phyloP scores from a whole-genome alignment of 1,140 invertebrate species.

The Hypothenemus hampei region DNA sequence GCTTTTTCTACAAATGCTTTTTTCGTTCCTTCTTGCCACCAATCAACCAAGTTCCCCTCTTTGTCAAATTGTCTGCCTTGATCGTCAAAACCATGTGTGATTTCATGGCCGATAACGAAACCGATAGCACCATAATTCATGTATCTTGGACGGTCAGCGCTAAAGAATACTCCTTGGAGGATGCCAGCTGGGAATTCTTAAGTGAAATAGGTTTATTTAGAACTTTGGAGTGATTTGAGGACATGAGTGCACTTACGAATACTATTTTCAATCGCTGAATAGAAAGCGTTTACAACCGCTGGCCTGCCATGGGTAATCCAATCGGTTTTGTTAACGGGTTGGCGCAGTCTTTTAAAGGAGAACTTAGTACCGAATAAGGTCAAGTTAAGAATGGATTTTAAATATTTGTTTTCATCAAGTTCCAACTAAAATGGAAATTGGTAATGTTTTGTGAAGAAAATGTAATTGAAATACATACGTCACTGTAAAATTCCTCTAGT shows the following conservation, averaged over 20 bases:
- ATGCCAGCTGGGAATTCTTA: slow-evolving; percentile 72
- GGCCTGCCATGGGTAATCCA: slow-evolving; percentile 62
- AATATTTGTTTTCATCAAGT: slow-evolving; percentile 50
- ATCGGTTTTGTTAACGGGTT: slow-evolving; percentile 62
- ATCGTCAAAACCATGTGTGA: slow-evolving; percentile 74
- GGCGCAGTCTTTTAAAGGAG: slow-evolving; percentile 55
- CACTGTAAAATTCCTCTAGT: slow-evolving; percentile 50
- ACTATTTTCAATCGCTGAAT: slow-evolving; percentile 61
- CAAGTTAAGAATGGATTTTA: slow-evolving; percentile 57
- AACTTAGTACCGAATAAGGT: slow-evolving; percentile 57
- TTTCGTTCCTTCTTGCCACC: slow-evolving; percentile 53
- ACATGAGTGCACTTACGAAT: slow-evolving; percentile 51
- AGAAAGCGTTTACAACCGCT: slow-evolving; percentile 65
- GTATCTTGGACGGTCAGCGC: slow-evolving; percentile 62
- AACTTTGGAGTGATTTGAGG: no score
- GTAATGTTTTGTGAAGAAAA: neutral
- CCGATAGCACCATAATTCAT: slow-evolving; percentile 72
- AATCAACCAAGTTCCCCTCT: slow-evolving; percentile 66
- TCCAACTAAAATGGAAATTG: slow-evolving; percentile 47
- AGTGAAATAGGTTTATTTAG: neutral
- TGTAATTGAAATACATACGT: slow-evolving; percentile 25
- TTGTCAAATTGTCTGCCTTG: slow-evolving; percentile 87
- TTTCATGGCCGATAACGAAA: slow-evolving; percentile 61
- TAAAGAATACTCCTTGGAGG: slow-evolving; percentile 68
- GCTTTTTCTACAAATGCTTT: slow-evolving; percentile 55